Conservation (phyloP, 2,797 vertebrate species). For the Triplophysa bombifrons region DNA sequence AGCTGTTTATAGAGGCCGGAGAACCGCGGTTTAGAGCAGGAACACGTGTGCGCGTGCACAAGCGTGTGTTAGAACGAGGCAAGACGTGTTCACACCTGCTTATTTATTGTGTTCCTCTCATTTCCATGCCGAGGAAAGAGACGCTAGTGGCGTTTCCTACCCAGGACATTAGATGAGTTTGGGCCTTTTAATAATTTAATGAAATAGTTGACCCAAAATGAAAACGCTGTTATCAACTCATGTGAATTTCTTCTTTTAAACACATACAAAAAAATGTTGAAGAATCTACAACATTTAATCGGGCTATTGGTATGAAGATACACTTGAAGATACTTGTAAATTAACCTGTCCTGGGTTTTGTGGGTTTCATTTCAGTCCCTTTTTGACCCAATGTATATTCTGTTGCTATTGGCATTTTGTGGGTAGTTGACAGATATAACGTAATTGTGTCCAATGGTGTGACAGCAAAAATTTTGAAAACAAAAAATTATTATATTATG, state of each 20-base stretch:
- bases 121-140: background rate
- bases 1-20: constrained; percentile 44
- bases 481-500: too few relatives aligned
- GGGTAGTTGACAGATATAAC: too few relatives aligned
- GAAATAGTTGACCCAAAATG: background rate
- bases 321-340: too few relatives aligned
- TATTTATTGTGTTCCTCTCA: background rate
- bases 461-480: too few relatives aligned
- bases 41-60: constrained; percentile 17
- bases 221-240: background rate
- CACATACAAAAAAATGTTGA: background rate
- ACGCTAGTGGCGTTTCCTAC: background rate
- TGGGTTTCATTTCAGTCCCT: too few relatives aligned
- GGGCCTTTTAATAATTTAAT: background rate
- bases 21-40: constrained; percentile 22
- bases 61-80: background rate
- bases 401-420: too few relatives aligned
- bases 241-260: background rate
- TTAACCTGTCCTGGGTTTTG: too few relatives aligned
- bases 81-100: background rate
- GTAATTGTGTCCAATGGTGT: too few relatives aligned
- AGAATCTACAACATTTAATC: background rate
- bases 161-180: background rate
- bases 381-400: too few relatives aligned
- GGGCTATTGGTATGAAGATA: too few relatives aligned